Conservation (phyloP, 2,113 vertebrate genomes). For the chimpanzee (Pan troglodytes) region NHGRI_mPanTro3-v2.1_pri NC_072416.2:56947001-56947500, state of each 20-base stretch:
- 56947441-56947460: not conserved
- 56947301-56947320: slow-evolving; percentile 83
- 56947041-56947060: slow-evolving; percentile 87
- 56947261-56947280: slow-evolving; percentile 83
- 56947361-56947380: slow-evolving; percentile 69
- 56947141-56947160: slow-evolving; percentile 92
- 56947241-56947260: slow-evolving; percentile 81
- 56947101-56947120: slow-evolving; percentile 94
- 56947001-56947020: slow-evolving; percentile 87
- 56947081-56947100: slow-evolving; percentile 92
- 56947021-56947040: slow-evolving; percentile 91
- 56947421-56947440: slow-evolving; percentile 43
- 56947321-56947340: slow-evolving; percentile 76
- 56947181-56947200: slow-evolving; percentile 90
- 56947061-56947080: slow-evolving; percentile 92
- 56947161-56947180: slow-evolving; percentile 89
- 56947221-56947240: slow-evolving; percentile 87
- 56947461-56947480: slow-evolving; percentile 55
- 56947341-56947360: slow-evolving; percentile 61
- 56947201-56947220: slow-evolving; percentile 89
- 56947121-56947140: slow-evolving; percentile 92
- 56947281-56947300: slow-evolving; percentile 83
- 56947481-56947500: slow-evolving; percentile 47
- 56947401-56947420: slow-evolving; percentile 46
- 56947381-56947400: slow-evolving; percentile 51